Evolutionary conservation across 2,888 invertebrate genomes (phyloP).

Genomic region (Acleris laterana): DNA sequence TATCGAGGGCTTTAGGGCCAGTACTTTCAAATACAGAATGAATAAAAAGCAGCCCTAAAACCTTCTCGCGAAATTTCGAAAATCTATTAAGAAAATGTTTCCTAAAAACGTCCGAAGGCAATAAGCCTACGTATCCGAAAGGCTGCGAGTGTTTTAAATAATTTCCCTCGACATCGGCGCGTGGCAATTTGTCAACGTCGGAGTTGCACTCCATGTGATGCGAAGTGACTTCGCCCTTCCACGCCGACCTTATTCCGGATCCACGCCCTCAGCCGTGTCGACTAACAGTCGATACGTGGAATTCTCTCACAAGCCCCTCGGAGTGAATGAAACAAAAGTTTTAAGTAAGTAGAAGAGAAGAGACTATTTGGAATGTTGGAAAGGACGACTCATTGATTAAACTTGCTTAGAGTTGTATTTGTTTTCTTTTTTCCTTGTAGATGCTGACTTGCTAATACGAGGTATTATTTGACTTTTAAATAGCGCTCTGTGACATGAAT

Average conservation of each 20-base stretch:
- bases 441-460: not conserved
- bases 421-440: not conserved
- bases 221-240: conserved; percentile 32
- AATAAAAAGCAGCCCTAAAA: not conserved
- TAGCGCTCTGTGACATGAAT: not conserved
- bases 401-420: not conserved
- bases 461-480: not conserved
- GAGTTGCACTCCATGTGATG: conserved; percentile 29
- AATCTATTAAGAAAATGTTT: conserved; percentile 9
- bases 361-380: not conserved
- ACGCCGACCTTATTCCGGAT: conserved; percentile 16
- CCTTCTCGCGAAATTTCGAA: not conserved
- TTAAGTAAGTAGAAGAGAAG: too few relatives aligned
- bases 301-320: not conserved
- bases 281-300: conserved; percentile 4
- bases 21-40: too few relatives aligned
- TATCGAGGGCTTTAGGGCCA: too few relatives aligned
- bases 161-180: conserved; percentile 57
- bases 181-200: conserved; percentile 66
- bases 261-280: conserved; percentile 27
- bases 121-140: conserved; percentile 14
- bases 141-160: conserved; percentile 55
- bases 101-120: conserved; percentile 8
- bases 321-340: not conserved
- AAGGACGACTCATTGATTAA: conserved; percentile 17